Evolutionary conservation across 2,888 invertebrate genomes (phyloP), one percentile per base, ranked within the genome.

Genomic region (Rhaphigaster nebulosa): DNA sequence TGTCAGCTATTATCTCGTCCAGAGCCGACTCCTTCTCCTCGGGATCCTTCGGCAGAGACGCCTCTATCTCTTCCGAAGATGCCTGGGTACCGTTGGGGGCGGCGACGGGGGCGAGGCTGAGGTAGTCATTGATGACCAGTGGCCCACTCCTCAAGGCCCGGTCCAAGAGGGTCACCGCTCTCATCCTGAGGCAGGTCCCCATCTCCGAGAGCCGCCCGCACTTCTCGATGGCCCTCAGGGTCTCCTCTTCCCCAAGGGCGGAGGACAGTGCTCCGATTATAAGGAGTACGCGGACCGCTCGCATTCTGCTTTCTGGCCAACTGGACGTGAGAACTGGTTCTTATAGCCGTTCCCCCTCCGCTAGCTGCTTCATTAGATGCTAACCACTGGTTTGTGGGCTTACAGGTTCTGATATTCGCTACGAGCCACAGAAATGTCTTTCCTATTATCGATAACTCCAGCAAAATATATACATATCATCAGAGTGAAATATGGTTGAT

Each of bases 151-250:
- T 95, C 41, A 96, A 95, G 87, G 96, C 95, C 93, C 96, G 95
- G 93, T 97, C 97, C 94, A 97, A 94, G 6, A 96, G 96, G 41
- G 96, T 95, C n/a, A 97, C 95, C 88, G 97, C 94, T 93, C 97
- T 97, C 91, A 97, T 94, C 93, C 97, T 97, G 87, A 97, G 94
- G 92, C 97, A 97, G 91, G 96, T 95, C 8, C 91, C 91, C 52
- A 91, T 38, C 45, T 92, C 92, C 26, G 88, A 84, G 6, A 65
- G 29, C 80, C 65, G 20, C 0, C 91, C 91, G n/a, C 91, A 92
- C 87, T 91, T 90, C 52, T 92, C 91, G n/a, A 92, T 45, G 13
- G 91, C 87, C 34, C 88, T 80, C 20, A 90, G 56, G 29, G 90
- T 56, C 54, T 80, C 76, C n/a, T 54, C 54, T 41, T 54, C 54